Evolutionary conservation across 2,797 vertebrate species (phyloP).

Genomic region (Gephyroberyx darwinii): DNA sequence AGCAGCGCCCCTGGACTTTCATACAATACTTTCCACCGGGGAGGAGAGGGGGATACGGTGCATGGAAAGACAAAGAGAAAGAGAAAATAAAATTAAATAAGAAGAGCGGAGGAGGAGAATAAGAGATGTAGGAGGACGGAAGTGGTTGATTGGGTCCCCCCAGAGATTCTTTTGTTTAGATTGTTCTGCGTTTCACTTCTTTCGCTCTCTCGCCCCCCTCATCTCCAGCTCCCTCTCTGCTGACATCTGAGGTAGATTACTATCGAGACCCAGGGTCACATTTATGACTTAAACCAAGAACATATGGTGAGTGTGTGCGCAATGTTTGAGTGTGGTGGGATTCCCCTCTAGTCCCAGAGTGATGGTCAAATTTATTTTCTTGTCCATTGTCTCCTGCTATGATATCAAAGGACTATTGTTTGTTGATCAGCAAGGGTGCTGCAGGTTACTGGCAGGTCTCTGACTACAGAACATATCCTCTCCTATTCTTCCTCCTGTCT

Average conservation of each 20-base stretch:
- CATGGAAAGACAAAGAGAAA: slow-evolving; percentile 80
- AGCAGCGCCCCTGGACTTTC: slow-evolving; percentile 79
- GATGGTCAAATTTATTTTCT: slow-evolving; percentile 86
- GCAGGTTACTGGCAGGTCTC: slow-evolving; percentile 80
- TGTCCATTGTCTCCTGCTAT: slow-evolving; percentile 83
- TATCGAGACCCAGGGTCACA: slow-evolving; percentile 78
- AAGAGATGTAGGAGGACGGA: slow-evolving; percentile 80
- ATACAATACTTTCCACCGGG: slow-evolving; percentile 76
- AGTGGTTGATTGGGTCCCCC: slow-evolving; percentile 78
- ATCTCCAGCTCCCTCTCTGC: slow-evolving; percentile 60
- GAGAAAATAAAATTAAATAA: slow-evolving; percentile 73
- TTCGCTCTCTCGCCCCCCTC: slow-evolving; percentile 55
- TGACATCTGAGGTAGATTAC: slow-evolving; percentile 83
- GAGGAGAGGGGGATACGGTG: slow-evolving; percentile 72
- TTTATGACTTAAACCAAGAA: slow-evolving; percentile 81
- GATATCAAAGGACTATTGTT: slow-evolving; percentile 85
- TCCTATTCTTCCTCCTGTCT: slow-evolving; percentile 11
- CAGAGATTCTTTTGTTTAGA: slow-evolving; percentile 80
- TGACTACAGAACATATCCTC: slow-evolving; percentile 53
- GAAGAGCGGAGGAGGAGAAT: slow-evolving; percentile 71
- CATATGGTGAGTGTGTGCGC: slow-evolving; percentile 69
- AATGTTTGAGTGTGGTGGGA: slow-evolving; percentile 72
- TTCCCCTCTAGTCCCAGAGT: slow-evolving; percentile 77
- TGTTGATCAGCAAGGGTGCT: slow-evolving; percentile 80
- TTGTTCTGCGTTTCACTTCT: slow-evolving; percentile 75